Percentiles rank a stretch among this genome's conserved stretches.
Conservation (phyloP, 2,113 vertebrate genomes). For the Coreoperca whiteheadi region DNA sequence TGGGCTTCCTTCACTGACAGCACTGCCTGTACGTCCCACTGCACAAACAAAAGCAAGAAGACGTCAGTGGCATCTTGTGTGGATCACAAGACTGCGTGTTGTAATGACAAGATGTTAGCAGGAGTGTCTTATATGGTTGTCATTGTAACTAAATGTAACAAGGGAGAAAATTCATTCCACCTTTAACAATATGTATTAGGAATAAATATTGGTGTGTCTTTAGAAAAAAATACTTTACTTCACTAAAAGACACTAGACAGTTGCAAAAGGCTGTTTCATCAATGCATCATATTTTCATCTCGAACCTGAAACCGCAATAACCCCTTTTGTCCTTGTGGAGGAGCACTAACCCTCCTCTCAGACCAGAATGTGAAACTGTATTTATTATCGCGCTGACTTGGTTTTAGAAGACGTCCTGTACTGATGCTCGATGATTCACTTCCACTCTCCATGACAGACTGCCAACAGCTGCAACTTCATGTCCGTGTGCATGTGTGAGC, state of each 20-base stretch:
- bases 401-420: constrained; percentile 21
- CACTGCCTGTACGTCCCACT: background rate
- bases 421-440: constrained; percentile 62
- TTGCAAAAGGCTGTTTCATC: background rate
- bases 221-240: background rate
- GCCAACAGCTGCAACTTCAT: constrained; percentile 76
- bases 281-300: background rate
- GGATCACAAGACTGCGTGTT: background rate
- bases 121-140: background rate
- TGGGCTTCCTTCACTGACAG: background rate
- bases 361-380: background rate
- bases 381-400: background rate
- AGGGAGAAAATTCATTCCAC: too few relatives aligned
- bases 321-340: constrained; percentile 39
- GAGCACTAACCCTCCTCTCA: constrained; percentile 12
- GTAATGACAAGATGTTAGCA: background rate
- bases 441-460: constrained; percentile 69
- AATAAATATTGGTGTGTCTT: background rate
- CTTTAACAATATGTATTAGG: background rate
- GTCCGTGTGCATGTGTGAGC: constrained; percentile 12
- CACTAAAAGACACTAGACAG: background rate
- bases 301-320: background rate
- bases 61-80: background rate
- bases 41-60: background rate
- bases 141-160: background rate